A percentile compares a stretch with the other conserved stretches of the same genome.
phyloP scores from a whole-genome alignment of 2,113 vertebrate species.

The Zapornia atra region DNA sequence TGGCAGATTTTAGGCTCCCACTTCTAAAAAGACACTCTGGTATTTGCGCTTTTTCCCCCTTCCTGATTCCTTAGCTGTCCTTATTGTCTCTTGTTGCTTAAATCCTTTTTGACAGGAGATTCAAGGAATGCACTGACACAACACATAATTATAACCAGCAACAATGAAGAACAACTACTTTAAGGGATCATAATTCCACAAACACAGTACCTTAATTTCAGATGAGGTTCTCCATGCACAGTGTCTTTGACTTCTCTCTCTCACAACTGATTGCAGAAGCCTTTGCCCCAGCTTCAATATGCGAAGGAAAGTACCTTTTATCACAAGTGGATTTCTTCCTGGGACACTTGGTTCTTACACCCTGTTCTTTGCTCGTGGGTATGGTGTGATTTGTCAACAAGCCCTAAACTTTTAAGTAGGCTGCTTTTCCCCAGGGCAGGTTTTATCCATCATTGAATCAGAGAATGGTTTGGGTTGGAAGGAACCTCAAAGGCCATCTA shows the following conservation, averaged over 20 bases:
- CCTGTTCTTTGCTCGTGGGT: background rate
- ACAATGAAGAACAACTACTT: background rate
- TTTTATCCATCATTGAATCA: background rate
- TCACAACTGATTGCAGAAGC: background rate
- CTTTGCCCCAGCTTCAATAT: background rate
- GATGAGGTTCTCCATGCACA: background rate
- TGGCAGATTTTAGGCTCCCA: background rate
- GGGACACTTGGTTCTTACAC: background rate
- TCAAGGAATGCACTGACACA: background rate
- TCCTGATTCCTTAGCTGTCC: background rate
- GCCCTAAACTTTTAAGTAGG: background rate
- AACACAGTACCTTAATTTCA: background rate
- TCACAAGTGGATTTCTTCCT: background rate
- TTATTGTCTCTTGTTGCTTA: background rate
- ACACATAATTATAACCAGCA: background rate
- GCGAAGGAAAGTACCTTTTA: background rate
- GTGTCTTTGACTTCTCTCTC: background rate
- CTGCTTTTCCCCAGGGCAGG: background rate
- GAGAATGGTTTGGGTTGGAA: no score
- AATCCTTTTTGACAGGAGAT: background rate
- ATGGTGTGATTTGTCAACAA: background rate
- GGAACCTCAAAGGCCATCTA: no score
- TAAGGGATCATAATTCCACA: fast-evolving
- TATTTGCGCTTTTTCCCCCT: background rate
- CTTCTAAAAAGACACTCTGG: background rate